These are phyloP conservation scores for Tiliacea citrago DNA, from an alignment of 2,888 invertebrate genomes.

Conservation along the genomic window DNA sequence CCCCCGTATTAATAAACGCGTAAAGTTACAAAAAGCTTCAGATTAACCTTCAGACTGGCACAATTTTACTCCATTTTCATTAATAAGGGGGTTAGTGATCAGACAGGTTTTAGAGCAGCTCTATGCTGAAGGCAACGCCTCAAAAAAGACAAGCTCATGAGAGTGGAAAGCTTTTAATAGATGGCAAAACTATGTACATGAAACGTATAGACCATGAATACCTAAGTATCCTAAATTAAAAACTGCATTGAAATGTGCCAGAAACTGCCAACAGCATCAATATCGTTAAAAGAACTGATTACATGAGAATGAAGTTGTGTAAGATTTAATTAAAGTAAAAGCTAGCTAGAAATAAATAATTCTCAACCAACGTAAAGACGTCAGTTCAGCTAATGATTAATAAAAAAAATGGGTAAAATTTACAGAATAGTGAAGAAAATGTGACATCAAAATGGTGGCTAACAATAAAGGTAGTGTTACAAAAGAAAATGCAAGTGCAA, in stretches of 20 bases:
- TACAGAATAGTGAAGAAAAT: background rate
- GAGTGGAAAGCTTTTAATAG: background rate
- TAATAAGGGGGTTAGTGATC: background rate
- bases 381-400: conserved; percentile 10
- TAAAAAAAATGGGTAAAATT: conserved; percentile 6
- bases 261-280: background rate
- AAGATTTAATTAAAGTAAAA: background rate
- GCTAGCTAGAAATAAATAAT: background rate
- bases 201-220: background rate
- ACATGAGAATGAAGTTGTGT: background rate
- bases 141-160: background rate
- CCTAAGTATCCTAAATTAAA: background rate
- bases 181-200: background rate
- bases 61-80: background rate
- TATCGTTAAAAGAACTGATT: background rate
- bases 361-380: too few relatives aligned
- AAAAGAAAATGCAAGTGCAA: background rate
- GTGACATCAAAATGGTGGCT: background rate
- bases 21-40: background rate
- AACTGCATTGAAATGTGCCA: background rate
- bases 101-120: background rate
- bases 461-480: background rate
- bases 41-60: background rate
- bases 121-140: too few relatives aligned
- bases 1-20: background rate